A percentile compares a stretch with the other conserved stretches of the same genome.
Evolutionary conservation across 2,113 vertebrate species (phyloP).

Genomic region (Nibea albiflora): DNA sequence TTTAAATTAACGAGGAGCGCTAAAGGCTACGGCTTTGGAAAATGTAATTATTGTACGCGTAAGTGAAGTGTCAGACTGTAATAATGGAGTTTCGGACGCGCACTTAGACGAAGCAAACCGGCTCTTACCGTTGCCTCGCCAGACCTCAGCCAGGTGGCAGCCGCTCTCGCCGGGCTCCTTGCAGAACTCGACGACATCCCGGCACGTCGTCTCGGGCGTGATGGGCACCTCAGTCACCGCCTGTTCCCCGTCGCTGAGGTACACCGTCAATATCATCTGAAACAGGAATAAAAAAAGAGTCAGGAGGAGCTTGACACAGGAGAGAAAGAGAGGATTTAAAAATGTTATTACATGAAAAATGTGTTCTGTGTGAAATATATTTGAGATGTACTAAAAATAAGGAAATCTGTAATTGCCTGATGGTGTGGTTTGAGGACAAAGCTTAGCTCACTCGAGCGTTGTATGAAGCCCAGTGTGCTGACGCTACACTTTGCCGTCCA

Average conservation of each 20-base stretch:
- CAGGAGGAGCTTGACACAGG: neutral
- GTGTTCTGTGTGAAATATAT: neutral
- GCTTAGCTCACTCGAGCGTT: neutral
- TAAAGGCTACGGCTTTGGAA: slow-evolving; percentile 14
- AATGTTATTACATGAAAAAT: neutral
- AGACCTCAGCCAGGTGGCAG: slow-evolving; percentile 98
- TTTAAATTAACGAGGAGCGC: slow-evolving; percentile 17
- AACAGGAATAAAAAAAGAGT: slow-evolving; percentile 31
- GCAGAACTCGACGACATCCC: slow-evolving; percentile 98
- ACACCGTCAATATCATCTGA: slow-evolving; percentile 99
- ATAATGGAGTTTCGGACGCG: slow-evolving; percentile 32
- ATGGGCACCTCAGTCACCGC: slow-evolving; percentile 96
- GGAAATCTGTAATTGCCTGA: neutral
- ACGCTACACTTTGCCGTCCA: slow-evolving; percentile 16
- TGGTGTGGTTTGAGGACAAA: neutral
- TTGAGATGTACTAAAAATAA: neutral
- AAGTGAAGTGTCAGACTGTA: slow-evolving; percentile 31
- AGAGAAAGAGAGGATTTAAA: neutral
- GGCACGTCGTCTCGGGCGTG: slow-evolving; percentile 97
- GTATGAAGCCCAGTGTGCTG: slow-evolving; percentile 45
- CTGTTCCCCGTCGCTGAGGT: slow-evolving; percentile 97
- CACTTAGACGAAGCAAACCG: neutral
- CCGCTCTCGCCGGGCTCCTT: slow-evolving; percentile 97
- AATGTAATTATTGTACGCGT: slow-evolving; percentile 23
- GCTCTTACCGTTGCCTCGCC: slow-evolving; percentile 94